Evolutionary conservation across 1,140 invertebrate genomes (phyloP).

Genomic region (Drosophila oshimai): DNA sequence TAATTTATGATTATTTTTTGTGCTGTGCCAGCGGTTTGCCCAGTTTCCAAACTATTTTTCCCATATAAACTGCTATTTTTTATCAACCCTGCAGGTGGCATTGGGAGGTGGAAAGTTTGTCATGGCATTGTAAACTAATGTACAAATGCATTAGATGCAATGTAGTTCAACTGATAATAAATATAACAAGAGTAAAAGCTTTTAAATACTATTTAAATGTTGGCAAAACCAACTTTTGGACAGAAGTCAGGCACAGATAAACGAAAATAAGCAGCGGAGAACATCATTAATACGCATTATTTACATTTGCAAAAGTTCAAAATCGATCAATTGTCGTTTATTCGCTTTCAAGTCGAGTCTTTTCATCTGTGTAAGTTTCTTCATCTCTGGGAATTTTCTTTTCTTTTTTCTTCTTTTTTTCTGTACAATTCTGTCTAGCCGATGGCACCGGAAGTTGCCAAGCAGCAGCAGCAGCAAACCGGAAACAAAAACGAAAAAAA

Average conservation of each 20-base stretch:
- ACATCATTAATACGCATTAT: conserved; percentile 60
- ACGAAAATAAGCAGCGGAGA: not conserved
- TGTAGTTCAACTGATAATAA: conserved; percentile 34
- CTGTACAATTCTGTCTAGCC: conserved; percentile 51
- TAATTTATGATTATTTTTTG: conserved; percentile 72
- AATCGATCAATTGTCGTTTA: conserved; percentile 71
- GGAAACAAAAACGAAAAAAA: conserved; percentile 25
- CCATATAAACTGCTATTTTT: conserved; percentile 10
- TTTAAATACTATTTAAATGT: conserved; percentile 16
- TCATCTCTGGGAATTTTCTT: conserved; percentile 6
- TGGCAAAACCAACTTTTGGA: conserved; percentile 8
- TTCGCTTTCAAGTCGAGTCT: conserved; percentile 41
- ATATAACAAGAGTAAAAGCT: conserved; percentile 15
- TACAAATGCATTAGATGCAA: conserved; percentile 56
- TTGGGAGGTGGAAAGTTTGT: conserved; percentile 36
- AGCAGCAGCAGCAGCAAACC: conserved; percentile 19
- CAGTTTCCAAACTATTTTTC: conserved; percentile 49
- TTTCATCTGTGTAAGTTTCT: conserved; percentile 47
- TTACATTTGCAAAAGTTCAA: conserved; percentile 33
- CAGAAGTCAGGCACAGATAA: conserved; percentile 22
- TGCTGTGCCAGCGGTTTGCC: conserved; percentile 46
- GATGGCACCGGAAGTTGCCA: conserved; percentile 47
- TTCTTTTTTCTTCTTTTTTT: conserved; percentile 7
- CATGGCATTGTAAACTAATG: conserved; percentile 50
- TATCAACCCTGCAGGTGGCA: conserved; percentile 30